Evolutionary conservation across 30 jellyfish, hydroid and myxozoan species (phyloP).

Genomic region (Turritopsis rubra): DNA sequence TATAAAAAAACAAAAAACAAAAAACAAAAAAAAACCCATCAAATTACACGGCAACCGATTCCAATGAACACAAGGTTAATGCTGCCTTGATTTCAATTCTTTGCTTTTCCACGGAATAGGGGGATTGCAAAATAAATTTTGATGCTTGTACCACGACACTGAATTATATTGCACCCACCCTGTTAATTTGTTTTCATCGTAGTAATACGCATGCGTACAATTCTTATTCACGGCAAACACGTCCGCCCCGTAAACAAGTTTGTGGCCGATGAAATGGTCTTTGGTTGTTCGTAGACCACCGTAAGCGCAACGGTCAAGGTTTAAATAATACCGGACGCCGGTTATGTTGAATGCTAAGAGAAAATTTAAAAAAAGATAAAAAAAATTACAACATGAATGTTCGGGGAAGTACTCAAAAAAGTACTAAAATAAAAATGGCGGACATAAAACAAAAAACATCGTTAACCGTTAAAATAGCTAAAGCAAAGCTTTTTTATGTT

Average conservation of each 20-base stretch:
- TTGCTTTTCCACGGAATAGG: neutral
- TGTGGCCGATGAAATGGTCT: conserved; percentile 8
- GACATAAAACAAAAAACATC: neutral
- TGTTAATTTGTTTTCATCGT: conserved; percentile 12
- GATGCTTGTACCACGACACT: conserved; percentile 12
- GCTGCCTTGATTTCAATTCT: neutral
- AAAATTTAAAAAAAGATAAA: neutral
- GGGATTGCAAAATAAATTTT: conserved; percentile 23
- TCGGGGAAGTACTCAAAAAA: too few species aligned
- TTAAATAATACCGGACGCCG: conserved; percentile 38
- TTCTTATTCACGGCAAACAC: conserved; percentile 52
- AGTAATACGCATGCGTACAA: conserved; percentile 50
- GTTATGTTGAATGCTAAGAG: neutral
- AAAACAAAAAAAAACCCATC: neutral
- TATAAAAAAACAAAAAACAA: neutral
- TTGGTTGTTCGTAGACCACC: conserved; percentile 14
- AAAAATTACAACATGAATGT: too few species aligned
- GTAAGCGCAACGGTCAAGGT: conserved; percentile 59
- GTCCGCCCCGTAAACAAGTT: conserved; percentile 47
- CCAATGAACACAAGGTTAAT: neutral
- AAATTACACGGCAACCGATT: neutral
- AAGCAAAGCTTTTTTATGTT: neutral
- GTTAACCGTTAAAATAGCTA: neutral
- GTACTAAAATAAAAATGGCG: neutral
- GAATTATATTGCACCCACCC: conserved; percentile 41